Evolutionary conservation across 2,797 vertebrate genomes (phyloP), one percentile per base, ranked within the genome.

Genomic region (Tauraco hartlaubi): DNA sequence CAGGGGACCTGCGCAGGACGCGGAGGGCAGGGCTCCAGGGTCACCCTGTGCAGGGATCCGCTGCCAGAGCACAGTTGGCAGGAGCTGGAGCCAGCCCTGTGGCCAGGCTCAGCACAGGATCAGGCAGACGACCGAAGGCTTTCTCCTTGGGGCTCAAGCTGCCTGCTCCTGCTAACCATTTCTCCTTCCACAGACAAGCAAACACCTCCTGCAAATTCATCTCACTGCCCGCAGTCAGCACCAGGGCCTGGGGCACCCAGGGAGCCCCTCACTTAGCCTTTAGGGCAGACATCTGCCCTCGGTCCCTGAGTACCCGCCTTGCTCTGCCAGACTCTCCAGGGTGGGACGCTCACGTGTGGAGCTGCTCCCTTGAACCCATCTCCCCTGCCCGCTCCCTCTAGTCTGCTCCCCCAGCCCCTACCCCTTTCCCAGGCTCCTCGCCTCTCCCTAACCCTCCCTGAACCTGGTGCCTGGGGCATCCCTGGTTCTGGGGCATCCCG

Each of bases 251-350:
- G 39, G 39, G 12, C 39, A 41, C 35, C 46, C 49, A 26, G 26
- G 9, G n/a, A 71, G 31, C n/a, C 17, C 9, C 46, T 63, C 55
- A 33, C 52, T 41, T 62, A 15, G 39, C 19, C 3, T 0, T 33
- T 3, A 0, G 6, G 33, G 20, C 43, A 72, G 28, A 13, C 2
- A 0, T 25, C 7, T 73, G 55, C 29, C 48, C 44, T 62, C 3
- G 0, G 12, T 9, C 63, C 2, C 0, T 26, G 11, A 63, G 15
- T 0, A 4, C 15, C n/a, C 4, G 3, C 9, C 25, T 7, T 16
- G 49, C 54, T 75, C 54, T 84, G 46, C 5, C 54, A 77, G 17
- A 52, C 31, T 63, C 39, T 77, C 77, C 9, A 4, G 18, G 10
- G n/a, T 26, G 14, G 8, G 37, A 61, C 61, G 22, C 31, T 76